These are phyloP conservation scores for Acanthopleura granulata DNA, from an alignment of 2,888 invertebrate genomes.

Conservation along the genomic window DNA sequence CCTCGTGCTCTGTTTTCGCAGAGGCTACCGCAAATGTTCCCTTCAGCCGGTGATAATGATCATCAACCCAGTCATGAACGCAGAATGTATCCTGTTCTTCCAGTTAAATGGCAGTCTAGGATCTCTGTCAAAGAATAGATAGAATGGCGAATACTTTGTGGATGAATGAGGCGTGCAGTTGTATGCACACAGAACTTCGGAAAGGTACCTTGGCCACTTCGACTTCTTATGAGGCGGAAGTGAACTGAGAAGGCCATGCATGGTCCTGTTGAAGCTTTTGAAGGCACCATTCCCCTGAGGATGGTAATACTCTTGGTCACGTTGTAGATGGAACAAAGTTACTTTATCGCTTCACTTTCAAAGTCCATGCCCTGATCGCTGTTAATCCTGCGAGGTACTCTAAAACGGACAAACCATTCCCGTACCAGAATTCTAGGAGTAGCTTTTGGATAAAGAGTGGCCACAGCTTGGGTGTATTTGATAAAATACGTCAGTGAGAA, in stretches of 20 bases:
- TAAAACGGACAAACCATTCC: conserved; percentile 25
- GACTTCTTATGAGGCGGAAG: conserved; percentile 17
- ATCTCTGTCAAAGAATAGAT: conserved; percentile 21
- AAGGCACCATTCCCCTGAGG: conserved; percentile 18
- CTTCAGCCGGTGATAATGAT: conserved; percentile 21
- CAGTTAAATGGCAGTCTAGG: conserved; percentile 19
- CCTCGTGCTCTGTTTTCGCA: conserved; percentile 20
- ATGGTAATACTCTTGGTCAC: conserved; percentile 17
- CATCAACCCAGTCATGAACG: conserved; percentile 21
- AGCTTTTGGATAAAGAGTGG: conserved; percentile 23
- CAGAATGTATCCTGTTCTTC: neutral
- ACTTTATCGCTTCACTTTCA: conserved; percentile 16
- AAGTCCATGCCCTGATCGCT: conserved; percentile 22
- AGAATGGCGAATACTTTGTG: conserved; percentile 21
- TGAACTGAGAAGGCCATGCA: conserved; percentile 11
- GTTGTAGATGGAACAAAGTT: conserved; percentile 19
- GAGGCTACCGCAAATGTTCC: conserved; percentile 11
- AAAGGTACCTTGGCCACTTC: conserved; percentile 10
- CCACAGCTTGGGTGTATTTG: conserved; percentile 20
- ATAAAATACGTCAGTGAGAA: conserved; percentile 23
- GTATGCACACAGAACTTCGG: conserved; percentile 19
- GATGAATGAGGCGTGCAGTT: conserved; percentile 19
- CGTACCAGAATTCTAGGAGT: conserved; percentile 21
- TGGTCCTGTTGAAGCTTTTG: conserved; percentile 17
- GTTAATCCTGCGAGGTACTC: conserved; percentile 20